Evolutionary conservation across 2,113 vertebrate genomes (phyloP).

Genomic region (Paralichthys olivaceus): DNA sequence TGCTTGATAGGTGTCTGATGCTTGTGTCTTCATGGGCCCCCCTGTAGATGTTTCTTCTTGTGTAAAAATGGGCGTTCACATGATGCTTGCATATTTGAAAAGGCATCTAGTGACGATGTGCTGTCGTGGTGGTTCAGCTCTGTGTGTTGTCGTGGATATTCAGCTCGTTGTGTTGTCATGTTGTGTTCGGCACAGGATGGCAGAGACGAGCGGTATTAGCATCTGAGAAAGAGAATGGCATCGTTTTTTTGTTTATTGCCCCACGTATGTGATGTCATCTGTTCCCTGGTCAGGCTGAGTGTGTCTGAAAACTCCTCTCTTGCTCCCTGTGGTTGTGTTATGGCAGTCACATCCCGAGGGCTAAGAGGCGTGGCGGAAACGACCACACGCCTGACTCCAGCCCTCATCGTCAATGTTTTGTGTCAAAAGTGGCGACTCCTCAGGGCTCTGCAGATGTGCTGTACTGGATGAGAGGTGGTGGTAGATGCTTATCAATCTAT

Average conservation of each 20-base stretch:
- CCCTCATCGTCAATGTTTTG: constrained; percentile 80
- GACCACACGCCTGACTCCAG: constrained; percentile 67
- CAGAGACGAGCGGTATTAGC: constrained; percentile 58
- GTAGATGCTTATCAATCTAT: constrained; percentile 67
- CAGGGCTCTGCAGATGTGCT: constrained; percentile 72
- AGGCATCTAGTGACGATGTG: constrained; percentile 74
- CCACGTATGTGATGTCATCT: constrained; percentile 75
- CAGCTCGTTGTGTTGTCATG: constrained; percentile 69
- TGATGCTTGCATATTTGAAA: constrained; percentile 71
- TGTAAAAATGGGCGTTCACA: constrained; percentile 71
- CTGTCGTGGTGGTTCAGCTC: constrained; percentile 64
- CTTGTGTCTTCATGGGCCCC: constrained; percentile 79
- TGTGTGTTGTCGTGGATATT: constrained; percentile 73
- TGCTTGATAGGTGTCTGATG: constrained; percentile 79
- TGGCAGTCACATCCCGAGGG: constrained; percentile 66
- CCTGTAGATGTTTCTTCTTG: constrained; percentile 77
- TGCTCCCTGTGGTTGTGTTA: constrained; percentile 77
- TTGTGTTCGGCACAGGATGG: constrained; percentile 73
- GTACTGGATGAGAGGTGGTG: constrained; percentile 60
- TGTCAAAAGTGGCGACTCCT: constrained; percentile 82
- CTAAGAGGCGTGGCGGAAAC: constrained; percentile 64
- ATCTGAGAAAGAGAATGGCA: constrained; percentile 56
- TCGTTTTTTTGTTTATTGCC: constrained; percentile 64
- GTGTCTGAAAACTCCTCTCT: constrained; percentile 76
- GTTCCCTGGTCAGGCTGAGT: constrained; percentile 73